Conservation (phyloP, 2,797 vertebrate species). For the Perodicticus potto region DNA sequence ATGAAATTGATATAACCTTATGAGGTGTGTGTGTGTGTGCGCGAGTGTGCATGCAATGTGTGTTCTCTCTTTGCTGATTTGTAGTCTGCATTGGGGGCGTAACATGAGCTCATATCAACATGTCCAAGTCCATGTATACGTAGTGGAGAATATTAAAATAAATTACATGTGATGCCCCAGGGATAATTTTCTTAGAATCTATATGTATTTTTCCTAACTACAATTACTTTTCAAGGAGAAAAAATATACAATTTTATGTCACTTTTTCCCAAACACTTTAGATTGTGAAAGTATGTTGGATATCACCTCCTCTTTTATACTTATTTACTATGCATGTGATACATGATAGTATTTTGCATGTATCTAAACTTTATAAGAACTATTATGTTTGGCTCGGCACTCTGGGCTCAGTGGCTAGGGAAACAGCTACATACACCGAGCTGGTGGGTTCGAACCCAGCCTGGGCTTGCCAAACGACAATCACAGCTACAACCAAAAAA, state of each 20-base stretch:
- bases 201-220: background rate
- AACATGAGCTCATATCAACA: background rate
- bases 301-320: background rate
- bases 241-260: background rate
- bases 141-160: background rate
- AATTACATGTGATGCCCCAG: background rate
- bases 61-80: background rate
- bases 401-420: too few species aligned
- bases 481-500: too few species aligned
- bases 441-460: too few species aligned
- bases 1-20: background rate
- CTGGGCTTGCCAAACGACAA: too few species aligned
- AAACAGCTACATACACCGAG: too few species aligned
- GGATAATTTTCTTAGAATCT: background rate
- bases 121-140: background rate
- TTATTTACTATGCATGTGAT: background rate
- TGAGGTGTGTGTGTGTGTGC: background rate
- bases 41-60: accelerated
- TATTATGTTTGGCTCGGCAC: background rate
- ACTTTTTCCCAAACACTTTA: background rate
- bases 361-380: background rate
- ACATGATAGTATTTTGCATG: background rate
- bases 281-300: background rate
- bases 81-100: background rate
- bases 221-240: background rate